A percentile compares a stretch with the other conserved stretches of the same genome.
Conservation (phyloP, 2,797 vertebrate species). For the Sebastes baramenuke region DNA sequence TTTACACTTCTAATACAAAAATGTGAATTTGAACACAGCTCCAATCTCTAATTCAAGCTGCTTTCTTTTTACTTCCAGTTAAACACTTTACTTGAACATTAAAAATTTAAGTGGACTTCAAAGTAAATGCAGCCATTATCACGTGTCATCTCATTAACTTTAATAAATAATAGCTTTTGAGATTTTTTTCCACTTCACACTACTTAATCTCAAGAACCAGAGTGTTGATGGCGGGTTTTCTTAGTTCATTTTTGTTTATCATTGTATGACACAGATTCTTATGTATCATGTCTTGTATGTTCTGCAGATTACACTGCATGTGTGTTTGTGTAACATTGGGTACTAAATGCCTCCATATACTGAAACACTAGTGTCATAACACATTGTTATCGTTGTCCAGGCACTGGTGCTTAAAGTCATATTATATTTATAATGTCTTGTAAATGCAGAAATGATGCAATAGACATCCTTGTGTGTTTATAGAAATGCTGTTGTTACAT, state of each 20-base stretch:
- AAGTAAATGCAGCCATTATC: conserved; percentile 19
- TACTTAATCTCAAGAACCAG: not conserved
- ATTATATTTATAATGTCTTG: not conserved
- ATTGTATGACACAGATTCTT: not conserved
- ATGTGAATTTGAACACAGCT: not conserved
- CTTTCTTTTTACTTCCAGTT: not conserved
- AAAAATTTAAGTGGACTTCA: not conserved
- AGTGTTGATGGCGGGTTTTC: not conserved
- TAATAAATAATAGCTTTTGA: conserved; percentile 8
- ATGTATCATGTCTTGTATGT: not conserved
- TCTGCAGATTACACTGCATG: not conserved
- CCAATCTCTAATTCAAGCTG: not conserved
- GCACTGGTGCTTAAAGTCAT: not conserved
- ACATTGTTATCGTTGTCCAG: not conserved
- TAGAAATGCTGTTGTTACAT: not conserved
- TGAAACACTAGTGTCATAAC: not conserved
- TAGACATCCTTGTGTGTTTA: not conserved
- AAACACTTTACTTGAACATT: conserved; percentile 6
- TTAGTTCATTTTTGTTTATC: not conserved
- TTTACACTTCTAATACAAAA: not conserved
- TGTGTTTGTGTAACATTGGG: not conserved
- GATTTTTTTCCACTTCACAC: not conserved
- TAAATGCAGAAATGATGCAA: not conserved
- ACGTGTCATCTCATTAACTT: conserved; percentile 17
- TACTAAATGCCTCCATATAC: not conserved